Evolutionary conservation across 2,113 vertebrate genomes (phyloP).

Genomic region (Butorides virescens): DNA sequence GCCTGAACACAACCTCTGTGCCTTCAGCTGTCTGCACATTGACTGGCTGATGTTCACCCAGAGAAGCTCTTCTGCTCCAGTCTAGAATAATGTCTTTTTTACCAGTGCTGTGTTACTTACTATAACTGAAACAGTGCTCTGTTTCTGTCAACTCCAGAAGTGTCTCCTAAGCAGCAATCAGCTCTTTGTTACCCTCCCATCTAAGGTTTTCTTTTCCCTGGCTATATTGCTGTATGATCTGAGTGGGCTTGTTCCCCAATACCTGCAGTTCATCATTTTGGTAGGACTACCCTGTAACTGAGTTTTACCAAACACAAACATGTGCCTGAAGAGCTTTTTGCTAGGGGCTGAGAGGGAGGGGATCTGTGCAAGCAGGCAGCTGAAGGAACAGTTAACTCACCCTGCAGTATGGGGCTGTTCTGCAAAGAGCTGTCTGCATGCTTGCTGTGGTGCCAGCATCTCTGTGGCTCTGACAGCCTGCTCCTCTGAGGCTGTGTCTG

Average conservation of each 20-base stretch:
- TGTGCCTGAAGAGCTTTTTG: background rate
- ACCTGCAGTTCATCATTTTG: background rate
- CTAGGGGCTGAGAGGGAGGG: background rate
- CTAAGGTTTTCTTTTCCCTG: background rate
- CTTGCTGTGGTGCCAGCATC: background rate
- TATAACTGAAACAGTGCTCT: background rate
- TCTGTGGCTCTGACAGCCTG: background rate
- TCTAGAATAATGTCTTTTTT: background rate
- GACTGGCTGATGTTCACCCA: background rate
- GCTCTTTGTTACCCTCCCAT: background rate
- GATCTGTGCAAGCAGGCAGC: background rate
- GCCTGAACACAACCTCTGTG: background rate
- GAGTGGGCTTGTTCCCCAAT: background rate
- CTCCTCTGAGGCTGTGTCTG: background rate
- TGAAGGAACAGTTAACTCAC: background rate
- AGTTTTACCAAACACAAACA: background rate
- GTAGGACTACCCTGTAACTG: background rate
- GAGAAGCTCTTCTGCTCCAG: background rate
- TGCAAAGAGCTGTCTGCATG: background rate
- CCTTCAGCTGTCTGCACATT: background rate
- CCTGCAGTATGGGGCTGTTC: rapidly evolving
- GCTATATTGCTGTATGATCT: background rate
- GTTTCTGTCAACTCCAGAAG: background rate
- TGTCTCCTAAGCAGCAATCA: background rate
- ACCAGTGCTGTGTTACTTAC: background rate